Evolutionary conservation across 2,797 vertebrate species (phyloP).

Genomic region (Poeciliopsis presidionis): DNA sequence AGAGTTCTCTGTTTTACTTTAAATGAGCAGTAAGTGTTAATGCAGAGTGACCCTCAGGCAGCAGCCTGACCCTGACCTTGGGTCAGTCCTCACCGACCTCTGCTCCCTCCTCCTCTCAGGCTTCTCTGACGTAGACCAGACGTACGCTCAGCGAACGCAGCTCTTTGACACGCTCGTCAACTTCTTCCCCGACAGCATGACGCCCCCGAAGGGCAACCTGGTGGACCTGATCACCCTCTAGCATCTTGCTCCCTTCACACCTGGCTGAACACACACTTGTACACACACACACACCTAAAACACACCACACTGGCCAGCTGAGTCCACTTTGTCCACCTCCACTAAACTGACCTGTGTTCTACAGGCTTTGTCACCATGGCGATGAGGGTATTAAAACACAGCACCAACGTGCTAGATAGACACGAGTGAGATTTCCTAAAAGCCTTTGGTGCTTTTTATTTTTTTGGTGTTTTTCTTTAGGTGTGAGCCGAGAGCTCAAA

Average conservation of each 20-base stretch:
- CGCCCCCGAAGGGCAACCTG: slow-evolving; percentile 97
- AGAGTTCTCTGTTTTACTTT: not conserved
- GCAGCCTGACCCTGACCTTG: not conserved
- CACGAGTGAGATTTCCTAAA: slow-evolving; percentile 2
- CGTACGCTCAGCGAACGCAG: slow-evolving; percentile 96
- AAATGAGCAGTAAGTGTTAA: not conserved
- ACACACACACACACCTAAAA: slow-evolving; percentile 14
- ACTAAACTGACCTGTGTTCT: slow-evolving; percentile 26
- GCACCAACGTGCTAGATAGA: slow-evolving; percentile 30
- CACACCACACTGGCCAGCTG: slow-evolving; percentile 68
- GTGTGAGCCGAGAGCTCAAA: slow-evolving; percentile 15
- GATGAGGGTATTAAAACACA: slow-evolving; percentile 24
- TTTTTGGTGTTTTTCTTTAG: slow-evolving; percentile 10
- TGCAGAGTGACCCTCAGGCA: not conserved
- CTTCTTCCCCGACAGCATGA: slow-evolving; percentile 99
- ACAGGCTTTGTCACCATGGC: slow-evolving; percentile 4
- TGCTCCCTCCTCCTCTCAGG: slow-evolving; percentile 74
- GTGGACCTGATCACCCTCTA: slow-evolving; percentile 98
- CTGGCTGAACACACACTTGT: slow-evolving; percentile 20
- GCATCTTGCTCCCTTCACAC: slow-evolving; percentile 53
- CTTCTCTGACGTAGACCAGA: slow-evolving; percentile 97
- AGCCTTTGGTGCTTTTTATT: not conserved
- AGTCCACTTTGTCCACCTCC: slow-evolving; percentile 24
- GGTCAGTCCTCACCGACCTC: not conserved
- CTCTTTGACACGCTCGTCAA: slow-evolving; percentile 98